Evolutionary conservation across 1,140 invertebrate species (phyloP).

Genomic region (Eufriesea mexicana): DNA sequence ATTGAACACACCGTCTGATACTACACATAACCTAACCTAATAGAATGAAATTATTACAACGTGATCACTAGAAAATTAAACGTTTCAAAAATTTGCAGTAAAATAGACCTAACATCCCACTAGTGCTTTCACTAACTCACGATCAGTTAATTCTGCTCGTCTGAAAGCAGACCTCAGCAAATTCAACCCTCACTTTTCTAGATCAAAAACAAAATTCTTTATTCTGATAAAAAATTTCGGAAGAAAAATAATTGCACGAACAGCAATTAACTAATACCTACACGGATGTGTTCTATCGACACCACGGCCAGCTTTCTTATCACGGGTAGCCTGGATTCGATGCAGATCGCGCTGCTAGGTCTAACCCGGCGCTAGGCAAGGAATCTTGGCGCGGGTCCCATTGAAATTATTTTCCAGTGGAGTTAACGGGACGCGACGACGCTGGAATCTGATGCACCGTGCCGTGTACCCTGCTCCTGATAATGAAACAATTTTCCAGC

Average conservation of each 20-base stretch:
- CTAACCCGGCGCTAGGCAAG: neutral
- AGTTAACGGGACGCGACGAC: conserved; percentile 19
- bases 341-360: conserved; percentile 27
- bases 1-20: too few relatives aligned
- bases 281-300: conserved; percentile 53
- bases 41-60: too few relatives aligned
- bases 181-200: too few relatives aligned
- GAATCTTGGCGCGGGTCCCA: conserved; percentile 42
- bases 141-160: too few relatives aligned
- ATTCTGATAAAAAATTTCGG: too few relatives aligned
- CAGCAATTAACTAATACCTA: neutral
- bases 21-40: too few relatives aligned
- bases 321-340: conserved; percentile 19
- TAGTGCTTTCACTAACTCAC: too few relatives aligned
- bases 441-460: conserved; percentile 17
- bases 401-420: conserved; percentile 40
- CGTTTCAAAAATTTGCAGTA: too few relatives aligned
- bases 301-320: conserved; percentile 47
- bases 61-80: too few relatives aligned
- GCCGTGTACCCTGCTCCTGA: neutral
- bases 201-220: too few relatives aligned
- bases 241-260: conserved; percentile 1
- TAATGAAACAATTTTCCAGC: conserved; percentile 44
- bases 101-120: too few relatives aligned
- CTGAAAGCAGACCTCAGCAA: too few relatives aligned